Percentiles rank a stretch among this genome's conserved stretches.
Conservation (phyloP, 2,797 vertebrate species). For the Halcyon badia region DNA sequence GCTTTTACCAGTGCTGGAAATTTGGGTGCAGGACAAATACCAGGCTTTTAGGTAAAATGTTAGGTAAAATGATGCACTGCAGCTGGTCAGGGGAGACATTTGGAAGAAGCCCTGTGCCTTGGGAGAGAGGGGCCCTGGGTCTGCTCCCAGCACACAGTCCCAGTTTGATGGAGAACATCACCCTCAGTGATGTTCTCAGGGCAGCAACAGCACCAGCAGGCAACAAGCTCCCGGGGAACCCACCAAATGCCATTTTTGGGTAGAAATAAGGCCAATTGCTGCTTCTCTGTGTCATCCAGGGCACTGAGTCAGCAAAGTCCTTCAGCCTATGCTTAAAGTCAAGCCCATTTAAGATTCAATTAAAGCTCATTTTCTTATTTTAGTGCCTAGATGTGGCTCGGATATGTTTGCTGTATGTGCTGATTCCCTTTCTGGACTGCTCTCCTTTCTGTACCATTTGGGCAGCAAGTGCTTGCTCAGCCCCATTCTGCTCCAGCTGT, state of each 20-base stretch:
- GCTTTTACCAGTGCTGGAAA: background rate
- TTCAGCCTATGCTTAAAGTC: background rate
- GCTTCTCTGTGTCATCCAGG: background rate
- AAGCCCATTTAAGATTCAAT: background rate
- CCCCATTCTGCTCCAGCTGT: background rate
- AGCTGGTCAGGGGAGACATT: accelerated
- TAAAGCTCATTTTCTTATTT: background rate
- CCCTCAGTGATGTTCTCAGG: accelerated
- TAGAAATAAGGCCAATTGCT: background rate
- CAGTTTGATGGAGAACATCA: background rate
- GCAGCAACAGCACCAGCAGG: background rate
- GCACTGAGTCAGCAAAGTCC: background rate
- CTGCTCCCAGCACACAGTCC: background rate
- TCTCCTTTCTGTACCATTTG: background rate
- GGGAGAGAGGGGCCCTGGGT: background rate
- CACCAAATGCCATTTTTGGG: background rate
- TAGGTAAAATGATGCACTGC: background rate
- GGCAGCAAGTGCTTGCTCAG: background rate
- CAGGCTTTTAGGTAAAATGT: background rate
- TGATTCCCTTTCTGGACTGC: background rate
- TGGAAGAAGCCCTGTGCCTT: accelerated
- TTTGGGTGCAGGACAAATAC: background rate
- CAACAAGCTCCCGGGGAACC: background rate
- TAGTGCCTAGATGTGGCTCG: background rate
- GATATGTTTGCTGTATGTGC: background rate